Evolutionary conservation across 2,888 invertebrate species (phyloP).

Genomic region (Melinopterus prodromus): DNA sequence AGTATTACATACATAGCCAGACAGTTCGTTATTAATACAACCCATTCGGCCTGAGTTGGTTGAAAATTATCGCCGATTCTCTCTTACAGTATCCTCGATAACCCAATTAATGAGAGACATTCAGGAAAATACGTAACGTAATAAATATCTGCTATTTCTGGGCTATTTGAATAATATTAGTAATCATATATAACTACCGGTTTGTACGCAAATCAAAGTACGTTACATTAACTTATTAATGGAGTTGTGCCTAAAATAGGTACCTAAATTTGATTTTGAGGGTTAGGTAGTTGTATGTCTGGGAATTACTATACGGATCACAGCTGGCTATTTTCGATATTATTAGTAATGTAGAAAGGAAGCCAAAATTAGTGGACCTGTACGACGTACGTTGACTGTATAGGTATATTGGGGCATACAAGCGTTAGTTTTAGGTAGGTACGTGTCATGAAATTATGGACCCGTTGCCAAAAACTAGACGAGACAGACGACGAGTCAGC

Average conservation of each 20-base stretch:
- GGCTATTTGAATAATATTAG: neutral
- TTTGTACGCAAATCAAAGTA: neutral
- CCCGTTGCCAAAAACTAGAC: neutral
- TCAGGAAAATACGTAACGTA: neutral
- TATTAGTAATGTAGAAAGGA: conserved; percentile 52
- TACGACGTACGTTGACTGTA: neutral
- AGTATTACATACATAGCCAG: neutral
- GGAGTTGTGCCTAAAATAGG: neutral
- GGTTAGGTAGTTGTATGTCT: neutral
- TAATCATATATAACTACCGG: neutral
- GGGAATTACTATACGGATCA: conserved; percentile 9
- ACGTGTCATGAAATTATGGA: neutral
- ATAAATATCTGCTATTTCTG: neutral
- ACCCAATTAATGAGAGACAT: neutral
- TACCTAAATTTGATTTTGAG: neutral
- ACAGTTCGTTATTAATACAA: neutral
- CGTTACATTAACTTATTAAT: neutral
- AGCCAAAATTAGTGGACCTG: conserved; percentile 44
- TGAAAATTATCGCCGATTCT: neutral
- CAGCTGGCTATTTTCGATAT: conserved; percentile 46
- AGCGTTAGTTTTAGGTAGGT: neutral
- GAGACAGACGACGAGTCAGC: neutral
- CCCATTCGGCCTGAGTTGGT: neutral
- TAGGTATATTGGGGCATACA: neutral
- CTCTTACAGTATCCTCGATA: neutral